Percentiles rank a stretch among this genome's conserved stretches.
Conservation (phyloP, 2,888 invertebrate species). For the Sphecodes monilicornis region DNA sequence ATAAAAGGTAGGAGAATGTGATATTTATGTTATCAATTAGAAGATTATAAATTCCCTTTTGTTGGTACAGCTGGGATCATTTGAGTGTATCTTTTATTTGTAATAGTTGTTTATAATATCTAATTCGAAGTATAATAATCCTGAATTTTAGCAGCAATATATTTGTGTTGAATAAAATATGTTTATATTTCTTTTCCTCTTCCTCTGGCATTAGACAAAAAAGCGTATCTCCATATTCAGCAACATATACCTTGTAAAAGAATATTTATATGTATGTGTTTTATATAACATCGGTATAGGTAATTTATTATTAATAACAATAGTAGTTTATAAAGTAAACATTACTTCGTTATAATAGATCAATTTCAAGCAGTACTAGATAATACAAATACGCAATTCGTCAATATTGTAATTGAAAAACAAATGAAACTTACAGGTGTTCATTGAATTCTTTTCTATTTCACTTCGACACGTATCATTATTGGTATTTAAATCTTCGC, state of each 20-base stretch:
- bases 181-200: constrained; percentile 13
- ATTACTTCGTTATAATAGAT: constrained; percentile 51
- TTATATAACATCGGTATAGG: constrained; percentile 68
- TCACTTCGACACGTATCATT: constrained; percentile 13
- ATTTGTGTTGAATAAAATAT: not conserved
- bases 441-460: constrained; percentile 11
- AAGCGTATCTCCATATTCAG: constrained; percentile 37
- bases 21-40: constrained; percentile 5
- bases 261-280: constrained; percentile 73
- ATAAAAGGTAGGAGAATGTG: not conserved
- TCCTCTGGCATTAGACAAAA: constrained; percentile 37
- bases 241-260: constrained; percentile 37
- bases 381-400: constrained; percentile 32
- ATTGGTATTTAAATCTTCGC: constrained; percentile 19
- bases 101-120: not conserved
- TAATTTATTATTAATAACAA: constrained; percentile 67
- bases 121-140: not conserved
- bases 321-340: constrained; percentile 55
- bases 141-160: not conserved
- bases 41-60: constrained; percentile 1
- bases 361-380: constrained; percentile 49
- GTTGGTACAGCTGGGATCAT: not conserved
- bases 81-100: not conserved
- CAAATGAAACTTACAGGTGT: constrained; percentile 28
- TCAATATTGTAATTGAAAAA: constrained; percentile 24